A percentile compares a stretch with the other conserved stretches of the same genome.
These are phyloP conservation scores for Rhinichthys klamathensis DNA, from an alignment of 2,113 vertebrate genomes.

Conservation along the genomic window DNA sequence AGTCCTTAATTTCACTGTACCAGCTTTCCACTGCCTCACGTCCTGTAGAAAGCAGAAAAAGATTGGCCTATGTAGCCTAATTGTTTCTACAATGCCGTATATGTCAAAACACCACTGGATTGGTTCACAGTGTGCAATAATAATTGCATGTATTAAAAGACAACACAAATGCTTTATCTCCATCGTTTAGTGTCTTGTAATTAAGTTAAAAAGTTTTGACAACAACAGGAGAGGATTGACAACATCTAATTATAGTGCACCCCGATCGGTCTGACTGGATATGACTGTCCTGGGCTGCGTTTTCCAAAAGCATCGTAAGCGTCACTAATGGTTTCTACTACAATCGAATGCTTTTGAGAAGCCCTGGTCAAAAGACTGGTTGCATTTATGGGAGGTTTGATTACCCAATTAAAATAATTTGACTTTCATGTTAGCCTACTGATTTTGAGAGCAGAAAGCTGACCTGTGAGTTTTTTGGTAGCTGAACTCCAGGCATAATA, in stretches of 20 bases:
- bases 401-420: neutral
- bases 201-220: neutral
- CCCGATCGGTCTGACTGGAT: neutral
- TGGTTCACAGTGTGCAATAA: neutral
- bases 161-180: neutral
- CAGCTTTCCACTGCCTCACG: slow-evolving; percentile 57
- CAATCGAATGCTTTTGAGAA: no score
- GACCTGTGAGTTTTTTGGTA: slow-evolving; percentile 39
- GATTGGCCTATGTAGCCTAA: neutral
- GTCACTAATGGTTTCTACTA: no score
- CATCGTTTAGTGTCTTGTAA: neutral
- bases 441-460: neutral
- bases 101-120: neutral
- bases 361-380: neutral
- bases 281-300: neutral
- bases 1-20: slow-evolving; percentile 65
- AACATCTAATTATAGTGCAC: neutral
- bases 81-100: neutral
- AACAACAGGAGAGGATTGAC: neutral
- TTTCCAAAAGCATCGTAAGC: no score
- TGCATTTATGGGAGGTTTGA: neutral
- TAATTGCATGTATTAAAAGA: neutral
- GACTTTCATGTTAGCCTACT: neutral
- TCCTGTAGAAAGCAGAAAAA: slow-evolving; percentile 44
- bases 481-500: slow-evolving; percentile 65